These are phyloP conservation scores for Amphiprion percula DNA, from an alignment of 2,113 vertebrate genomes.

Conservation along the genomic window DNA sequence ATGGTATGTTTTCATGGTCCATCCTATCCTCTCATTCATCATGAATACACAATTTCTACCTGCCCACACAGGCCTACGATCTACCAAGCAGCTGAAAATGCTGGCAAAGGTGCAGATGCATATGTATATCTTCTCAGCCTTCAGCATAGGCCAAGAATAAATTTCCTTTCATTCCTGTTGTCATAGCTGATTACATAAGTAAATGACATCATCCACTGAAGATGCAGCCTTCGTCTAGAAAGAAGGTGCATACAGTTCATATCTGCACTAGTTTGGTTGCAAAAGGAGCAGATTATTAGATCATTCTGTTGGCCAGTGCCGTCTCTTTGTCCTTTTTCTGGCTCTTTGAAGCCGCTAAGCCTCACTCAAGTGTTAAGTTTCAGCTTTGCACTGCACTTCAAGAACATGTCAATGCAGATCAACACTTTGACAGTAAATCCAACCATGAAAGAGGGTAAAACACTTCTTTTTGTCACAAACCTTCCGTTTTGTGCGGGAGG, in stretches of 20 bases:
- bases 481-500: conserved; percentile 42
- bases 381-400: conserved; percentile 61
- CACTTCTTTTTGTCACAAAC: conserved; percentile 31
- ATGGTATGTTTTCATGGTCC: not conserved
- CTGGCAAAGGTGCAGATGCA: conserved; percentile 58
- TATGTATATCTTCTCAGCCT: conserved; percentile 29
- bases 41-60: conserved; percentile 32
- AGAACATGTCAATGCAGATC: conserved; percentile 67
- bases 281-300: conserved; percentile 22
- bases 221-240: conserved; percentile 40
- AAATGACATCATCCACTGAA: conserved; percentile 50
- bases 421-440: conserved; percentile 68
- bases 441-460: conserved; percentile 48
- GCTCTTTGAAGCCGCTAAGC: conserved; percentile 53
- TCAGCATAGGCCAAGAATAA: conserved; percentile 25
- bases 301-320: conserved; percentile 15
- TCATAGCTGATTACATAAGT: conserved; percentile 47
- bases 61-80: conserved; percentile 64
- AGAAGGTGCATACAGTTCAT: conserved; percentile 56
- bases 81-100: conserved; percentile 42
- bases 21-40: not conserved
- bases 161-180: conserved; percentile 51
- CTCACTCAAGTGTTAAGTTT: conserved; percentile 64
- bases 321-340: conserved; percentile 46
- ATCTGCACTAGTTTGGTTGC: conserved; percentile 34